Evolutionary conservation across 2,888 invertebrate genomes (phyloP).

Genomic region (Trimorus sp.): DNA sequence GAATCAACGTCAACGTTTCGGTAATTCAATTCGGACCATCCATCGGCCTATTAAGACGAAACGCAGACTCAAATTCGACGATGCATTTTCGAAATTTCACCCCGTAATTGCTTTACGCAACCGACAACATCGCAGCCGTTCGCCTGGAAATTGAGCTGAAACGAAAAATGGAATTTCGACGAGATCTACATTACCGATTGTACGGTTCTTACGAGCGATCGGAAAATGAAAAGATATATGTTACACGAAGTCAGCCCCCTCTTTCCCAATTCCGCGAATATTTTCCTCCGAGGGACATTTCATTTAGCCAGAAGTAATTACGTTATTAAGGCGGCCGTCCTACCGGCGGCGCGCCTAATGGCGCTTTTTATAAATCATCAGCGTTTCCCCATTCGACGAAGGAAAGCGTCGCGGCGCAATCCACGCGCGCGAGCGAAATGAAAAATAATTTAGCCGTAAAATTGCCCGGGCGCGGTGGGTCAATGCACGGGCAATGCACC

Average conservation of each 20-base stretch:
- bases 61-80: too few species aligned
- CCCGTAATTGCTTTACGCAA: too few species aligned
- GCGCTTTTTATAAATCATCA: slow-evolving; percentile 50
- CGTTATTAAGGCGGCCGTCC: slow-evolving; percentile 41
- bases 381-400: slow-evolving; percentile 8
- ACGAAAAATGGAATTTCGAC: too few species aligned
- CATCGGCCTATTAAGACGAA: too few species aligned
- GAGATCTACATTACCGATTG: too few species aligned
- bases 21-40: too few species aligned
- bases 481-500: slow-evolving; percentile 49
- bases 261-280: slow-evolving; percentile 49
- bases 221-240: too few species aligned
- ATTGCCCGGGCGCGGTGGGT: slow-evolving; percentile 27
- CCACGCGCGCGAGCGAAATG: slow-evolving; percentile 23
- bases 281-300: slow-evolving; percentile 27
- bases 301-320: slow-evolving; percentile 43
- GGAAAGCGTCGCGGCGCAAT: slow-evolving; percentile 8
- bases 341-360: slow-evolving; percentile 34
- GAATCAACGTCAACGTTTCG: too few species aligned
- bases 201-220: too few species aligned
- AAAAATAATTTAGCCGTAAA: slow-evolving; percentile 50
- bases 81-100: too few species aligned
- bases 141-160: too few species aligned
- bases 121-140: too few species aligned
- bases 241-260: neutral